These are phyloP conservation scores for Drosophila sulfurigaster DNA, from an alignment of 1,140 invertebrate genomes.

Conservation along the genomic window DNA sequence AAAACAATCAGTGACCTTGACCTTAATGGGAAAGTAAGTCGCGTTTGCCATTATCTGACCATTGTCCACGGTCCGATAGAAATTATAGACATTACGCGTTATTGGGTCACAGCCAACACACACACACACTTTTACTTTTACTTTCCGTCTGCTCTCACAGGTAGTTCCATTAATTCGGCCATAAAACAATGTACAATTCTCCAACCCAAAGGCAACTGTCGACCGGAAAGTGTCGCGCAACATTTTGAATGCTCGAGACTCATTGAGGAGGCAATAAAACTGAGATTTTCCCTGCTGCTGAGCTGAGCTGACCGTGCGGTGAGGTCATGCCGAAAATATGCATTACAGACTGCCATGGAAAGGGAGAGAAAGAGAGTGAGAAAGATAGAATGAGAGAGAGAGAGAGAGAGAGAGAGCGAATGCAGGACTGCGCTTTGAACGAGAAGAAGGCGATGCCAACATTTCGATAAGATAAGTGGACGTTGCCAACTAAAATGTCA, in stretches of 20 bases:
- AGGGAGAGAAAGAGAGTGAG: conserved; percentile 1
- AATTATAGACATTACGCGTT: conserved; percentile 52
- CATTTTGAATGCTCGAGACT: conserved; percentile 24
- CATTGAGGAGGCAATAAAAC: conserved; percentile 24
- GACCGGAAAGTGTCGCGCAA: conserved; percentile 23
- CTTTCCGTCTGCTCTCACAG: conserved; percentile 40
- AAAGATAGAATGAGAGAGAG: background rate
- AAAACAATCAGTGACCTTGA: conserved; percentile 50
- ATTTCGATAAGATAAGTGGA: conserved; percentile 83
- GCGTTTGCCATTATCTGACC: conserved; percentile 19
- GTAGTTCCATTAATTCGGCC: conserved; percentile 63
- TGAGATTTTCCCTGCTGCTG: conserved; percentile 44
- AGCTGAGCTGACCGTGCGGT: conserved; percentile 38
- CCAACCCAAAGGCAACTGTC: conserved; percentile 1
- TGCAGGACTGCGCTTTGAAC: conserved; percentile 22
- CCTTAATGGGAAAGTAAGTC: background rate
- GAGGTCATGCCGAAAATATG: conserved; percentile 72
- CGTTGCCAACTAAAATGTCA: conserved; percentile 84
- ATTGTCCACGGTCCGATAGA: conserved; percentile 6
- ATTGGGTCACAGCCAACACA: conserved; percentile 56
- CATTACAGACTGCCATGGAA: conserved; percentile 34
- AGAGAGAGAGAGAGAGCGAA: background rate
- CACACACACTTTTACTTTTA: background rate
- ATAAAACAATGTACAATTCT: conserved; percentile 32
- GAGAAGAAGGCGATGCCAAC: conserved; percentile 68